Evolutionary conservation across 2,888 invertebrate species (phyloP).

Genomic region (Disparrhopalites patrizii): DNA sequence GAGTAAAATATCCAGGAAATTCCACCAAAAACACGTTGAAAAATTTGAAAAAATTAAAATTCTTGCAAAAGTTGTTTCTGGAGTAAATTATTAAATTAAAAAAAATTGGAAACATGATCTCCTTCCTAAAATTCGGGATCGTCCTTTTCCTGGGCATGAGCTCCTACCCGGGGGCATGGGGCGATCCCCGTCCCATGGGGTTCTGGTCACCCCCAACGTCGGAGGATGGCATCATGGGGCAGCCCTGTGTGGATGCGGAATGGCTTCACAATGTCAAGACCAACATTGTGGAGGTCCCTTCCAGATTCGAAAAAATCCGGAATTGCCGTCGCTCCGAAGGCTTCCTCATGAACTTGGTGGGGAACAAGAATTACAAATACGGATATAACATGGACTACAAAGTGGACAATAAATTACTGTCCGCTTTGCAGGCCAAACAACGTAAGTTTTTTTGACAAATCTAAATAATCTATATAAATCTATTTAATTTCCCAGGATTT

Average conservation of each 20-base stretch:
- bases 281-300: conserved; percentile 1
- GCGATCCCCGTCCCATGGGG: no score
- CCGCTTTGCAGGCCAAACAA: background rate
- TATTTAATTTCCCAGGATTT: background rate
- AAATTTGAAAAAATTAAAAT: no score
- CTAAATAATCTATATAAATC: background rate
- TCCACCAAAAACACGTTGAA: no score
- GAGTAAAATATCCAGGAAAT: no score
- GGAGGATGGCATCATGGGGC: no score
- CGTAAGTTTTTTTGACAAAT: background rate
- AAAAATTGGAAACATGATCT: no score
- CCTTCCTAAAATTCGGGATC: no score
- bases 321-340: conserved; percentile 1
- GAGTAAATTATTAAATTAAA: no score
- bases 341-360: background rate
- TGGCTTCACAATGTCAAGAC: background rate
- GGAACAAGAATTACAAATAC: conserved; percentile 2
- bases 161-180: no score
- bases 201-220: background rate
- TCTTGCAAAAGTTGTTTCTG: no score
- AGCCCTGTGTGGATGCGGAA: background rate
- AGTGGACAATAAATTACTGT: background rate
- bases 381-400: background rate
- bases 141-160: no score
- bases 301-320: conserved; percentile 5